Base-by-base conservation (phyloP, 2,797 vertebrate genomes). In the Bradypus variegatus region DNA sequence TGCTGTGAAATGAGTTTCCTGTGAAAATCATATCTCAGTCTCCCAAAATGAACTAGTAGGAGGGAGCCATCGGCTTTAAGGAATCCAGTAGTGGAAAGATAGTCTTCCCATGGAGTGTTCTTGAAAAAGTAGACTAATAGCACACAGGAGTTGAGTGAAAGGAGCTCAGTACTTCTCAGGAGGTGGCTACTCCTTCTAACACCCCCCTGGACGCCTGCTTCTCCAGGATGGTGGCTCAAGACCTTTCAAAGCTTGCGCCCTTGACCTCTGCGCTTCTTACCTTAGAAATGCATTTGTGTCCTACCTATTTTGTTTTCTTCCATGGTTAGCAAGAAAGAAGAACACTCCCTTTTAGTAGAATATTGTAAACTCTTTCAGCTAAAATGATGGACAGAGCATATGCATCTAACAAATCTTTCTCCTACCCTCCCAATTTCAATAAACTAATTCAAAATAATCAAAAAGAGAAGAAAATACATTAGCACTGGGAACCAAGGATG, bases 221-320 rank as follows among this genome's bases (percentile, higher is more conserved):
- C 80, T n/a, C 23, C 41, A 6, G 21, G n/a, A 2, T 7, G 53
- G 53, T 45, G 31, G 15, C 77, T 0, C 5, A 1, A 41, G 55
- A 3, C 10, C 55, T 27, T 31, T 60, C 10, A 1, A 16, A 58
- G 69, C 41, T 65, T 14, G 9, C 55, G 18, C 77, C 69, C 55
- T 29, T 38, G 79, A 19, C 10, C 13, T 15, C n/a, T 18, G 16
- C 21, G 12, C 10, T 21, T 29, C 53, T 83, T 53, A 12, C 33
- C 15, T 50, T 4, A 25, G 33, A 27, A 60, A 50, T 13, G 4
- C 0, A 0, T 7, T 5, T 19, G 15, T 48, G 31, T 25, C n/a
- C 0, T 29, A 0, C 10, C 48, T 55, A 1, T n/a, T 76, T 50
- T 31, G n/a, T 45, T 60, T 79, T 8, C 2, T 33, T 73, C 55